Evolutionary conservation across 2,113 vertebrate species (phyloP).

Genomic region (Procapra przewalskii): DNA sequence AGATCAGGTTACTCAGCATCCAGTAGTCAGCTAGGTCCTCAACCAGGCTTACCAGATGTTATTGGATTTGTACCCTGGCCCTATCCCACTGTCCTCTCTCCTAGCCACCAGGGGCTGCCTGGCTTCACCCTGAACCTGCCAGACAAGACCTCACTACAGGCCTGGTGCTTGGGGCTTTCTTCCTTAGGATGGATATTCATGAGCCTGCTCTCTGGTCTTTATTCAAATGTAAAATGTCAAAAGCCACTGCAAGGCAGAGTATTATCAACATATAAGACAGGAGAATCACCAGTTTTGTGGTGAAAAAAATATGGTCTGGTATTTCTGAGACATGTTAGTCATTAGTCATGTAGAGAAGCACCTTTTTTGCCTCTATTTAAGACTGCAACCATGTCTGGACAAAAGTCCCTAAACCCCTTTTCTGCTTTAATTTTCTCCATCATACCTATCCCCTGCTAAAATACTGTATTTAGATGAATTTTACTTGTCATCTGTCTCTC

Average conservation of each 20-base stretch:
- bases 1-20: background rate
- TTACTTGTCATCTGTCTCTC: background rate
- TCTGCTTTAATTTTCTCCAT: background rate
- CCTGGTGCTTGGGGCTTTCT: background rate
- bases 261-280: background rate
- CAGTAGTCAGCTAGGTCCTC: background rate
- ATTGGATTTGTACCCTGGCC: fast-evolving
- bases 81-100: background rate
- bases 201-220: background rate
- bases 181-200: background rate
- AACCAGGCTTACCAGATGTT: background rate
- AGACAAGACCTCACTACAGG: background rate
- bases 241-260: background rate
- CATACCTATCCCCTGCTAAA: background rate
- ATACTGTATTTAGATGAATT: background rate
- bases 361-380: background rate
- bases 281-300: background rate
- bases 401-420: background rate
- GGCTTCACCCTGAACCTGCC: background rate
- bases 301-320: background rate
- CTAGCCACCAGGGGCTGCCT: background rate
- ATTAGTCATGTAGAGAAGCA: fast-evolving
- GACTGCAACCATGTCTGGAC: fast-evolving
- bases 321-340: background rate
- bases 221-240: background rate